Conservation (phyloP, 1,140 invertebrate genomes). For the Nylanderia fulva region DNA sequence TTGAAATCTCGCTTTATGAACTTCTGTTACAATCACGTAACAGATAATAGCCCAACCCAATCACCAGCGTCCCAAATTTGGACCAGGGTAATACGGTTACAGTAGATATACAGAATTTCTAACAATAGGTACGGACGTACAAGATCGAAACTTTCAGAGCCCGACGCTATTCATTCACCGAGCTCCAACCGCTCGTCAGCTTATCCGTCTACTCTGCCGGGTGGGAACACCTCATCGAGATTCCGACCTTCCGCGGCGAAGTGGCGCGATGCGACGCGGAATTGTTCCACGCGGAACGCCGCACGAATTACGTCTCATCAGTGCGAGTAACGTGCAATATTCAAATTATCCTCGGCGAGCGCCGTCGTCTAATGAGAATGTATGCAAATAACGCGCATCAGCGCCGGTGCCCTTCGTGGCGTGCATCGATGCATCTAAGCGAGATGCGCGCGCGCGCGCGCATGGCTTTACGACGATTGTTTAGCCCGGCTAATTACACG, state of each 20-base stretch:
- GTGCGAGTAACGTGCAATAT: constrained; percentile 82
- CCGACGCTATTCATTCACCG: constrained; percentile 66
- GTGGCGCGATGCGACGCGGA: constrained; percentile 52
- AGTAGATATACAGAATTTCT: constrained; percentile 63
- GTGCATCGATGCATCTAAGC: constrained; percentile 51
- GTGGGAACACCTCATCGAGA: constrained; percentile 80
- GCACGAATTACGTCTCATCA: constrained; percentile 83
- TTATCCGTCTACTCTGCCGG: constrained; percentile 68
- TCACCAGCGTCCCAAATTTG: constrained; percentile 36
- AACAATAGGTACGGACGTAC: constrained; percentile 57
- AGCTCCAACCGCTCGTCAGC: constrained; percentile 61
- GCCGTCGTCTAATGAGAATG: constrained; percentile 79
- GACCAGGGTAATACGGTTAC: constrained; percentile 44
- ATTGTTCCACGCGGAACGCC: constrained; percentile 76
- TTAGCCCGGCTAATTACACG: constrained; percentile 69
- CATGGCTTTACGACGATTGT: constrained; percentile 61
- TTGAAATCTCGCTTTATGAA: neutral
- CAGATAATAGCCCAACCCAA: constrained; percentile 35
- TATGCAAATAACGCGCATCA: constrained; percentile 80
- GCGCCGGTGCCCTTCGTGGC: neutral
- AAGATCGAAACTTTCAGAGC: constrained; percentile 75
- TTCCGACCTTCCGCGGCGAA: constrained; percentile 54
- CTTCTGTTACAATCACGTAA: constrained; percentile 6
- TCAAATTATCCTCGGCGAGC: constrained; percentile 75
- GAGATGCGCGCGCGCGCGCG: constrained; percentile 10